Evolutionary conservation across 37 sponge, comb jelly and placozoan genomes (phyloP).

Genomic region (Beroe forskalii): DNA sequence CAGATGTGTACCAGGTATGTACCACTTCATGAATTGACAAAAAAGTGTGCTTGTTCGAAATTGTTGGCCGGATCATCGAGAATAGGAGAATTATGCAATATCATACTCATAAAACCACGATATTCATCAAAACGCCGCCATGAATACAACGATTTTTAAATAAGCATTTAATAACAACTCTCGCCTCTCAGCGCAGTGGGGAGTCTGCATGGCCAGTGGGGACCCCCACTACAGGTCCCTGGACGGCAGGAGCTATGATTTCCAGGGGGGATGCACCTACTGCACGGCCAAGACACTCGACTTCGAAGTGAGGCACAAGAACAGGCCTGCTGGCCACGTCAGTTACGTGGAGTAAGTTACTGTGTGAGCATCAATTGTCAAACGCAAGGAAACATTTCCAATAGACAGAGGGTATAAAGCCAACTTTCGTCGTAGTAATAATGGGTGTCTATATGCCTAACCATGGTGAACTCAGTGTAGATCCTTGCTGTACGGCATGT

Average conservation of each 20-base stretch:
- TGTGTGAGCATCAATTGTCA: not conserved
- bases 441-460: too few relatives aligned
- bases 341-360: not conserved
- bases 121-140: not conserved
- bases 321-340: not conserved
- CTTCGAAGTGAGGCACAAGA: not conserved
- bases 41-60: too few relatives aligned
- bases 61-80: too few relatives aligned
- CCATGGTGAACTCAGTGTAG: too few relatives aligned
- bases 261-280: conserved; percentile 19
- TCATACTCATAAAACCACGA: too few relatives aligned
- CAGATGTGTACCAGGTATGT: conserved; percentile 14
- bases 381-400: too few relatives aligned
- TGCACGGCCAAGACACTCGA: conserved; percentile 4
- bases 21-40: too few relatives aligned
- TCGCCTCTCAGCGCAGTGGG: too few relatives aligned
- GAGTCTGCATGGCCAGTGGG: not conserved
- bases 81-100: too few relatives aligned
- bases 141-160: not conserved
- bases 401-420: too few relatives aligned
- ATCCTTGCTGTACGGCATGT: too few relatives aligned
- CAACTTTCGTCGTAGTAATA: too few relatives aligned
- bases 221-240: conserved; percentile 14
- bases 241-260: not conserved
- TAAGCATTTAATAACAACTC: not conserved